Evolutionary conservation across 2,888 invertebrate genomes (phyloP), one percentile per base, ranked within the genome.

Genomic region (Volucella inanis): DNA sequence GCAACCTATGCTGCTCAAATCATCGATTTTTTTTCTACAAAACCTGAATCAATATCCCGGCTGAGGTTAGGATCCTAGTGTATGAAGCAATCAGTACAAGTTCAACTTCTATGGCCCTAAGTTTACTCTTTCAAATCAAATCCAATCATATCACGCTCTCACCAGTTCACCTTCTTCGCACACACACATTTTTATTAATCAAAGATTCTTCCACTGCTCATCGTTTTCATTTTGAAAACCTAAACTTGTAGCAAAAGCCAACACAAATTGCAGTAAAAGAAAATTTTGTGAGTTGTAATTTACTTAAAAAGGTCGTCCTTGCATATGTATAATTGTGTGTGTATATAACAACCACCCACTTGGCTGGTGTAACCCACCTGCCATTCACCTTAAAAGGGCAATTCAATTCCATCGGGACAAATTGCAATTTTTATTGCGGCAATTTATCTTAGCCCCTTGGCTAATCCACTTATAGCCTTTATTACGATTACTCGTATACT

Each of bases 341-440:
- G 31, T 31, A 31, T 6, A 31, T 11, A 38, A 12, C 41, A 8
- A 10, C 12, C 49, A 49, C 11, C 18, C 43, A 55, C 11, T 52
- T 43, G 1, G 4, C 6, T 50, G 43, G 43, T 15, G 18, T 3
- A 47, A 38, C 22, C 50, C 50, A 62, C 55, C 43, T 72, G 61
- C 45, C 68, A 79, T 79, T 74, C 68, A 72, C 61, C 74, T 70
- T 43, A 75, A 74, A 50, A 31, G 70, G 31, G 52, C 76, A 71
- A 77, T 81, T 85, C 81, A 81, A 81, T 81, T 85, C 72, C 72
- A 81, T 77, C 67, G 81, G 61, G 76, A 85, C 85, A 85, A 81
- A 85, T 85, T 81, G 85, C 72, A 47, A 52, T 81, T 85, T 85
- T 85, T 85, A 85, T 85, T 85, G 81, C 76, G 9, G 75, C 76